Base-by-base conservation (phyloP, 1,140 invertebrate genomes). In the Hylaeus volcanicus region DNA sequence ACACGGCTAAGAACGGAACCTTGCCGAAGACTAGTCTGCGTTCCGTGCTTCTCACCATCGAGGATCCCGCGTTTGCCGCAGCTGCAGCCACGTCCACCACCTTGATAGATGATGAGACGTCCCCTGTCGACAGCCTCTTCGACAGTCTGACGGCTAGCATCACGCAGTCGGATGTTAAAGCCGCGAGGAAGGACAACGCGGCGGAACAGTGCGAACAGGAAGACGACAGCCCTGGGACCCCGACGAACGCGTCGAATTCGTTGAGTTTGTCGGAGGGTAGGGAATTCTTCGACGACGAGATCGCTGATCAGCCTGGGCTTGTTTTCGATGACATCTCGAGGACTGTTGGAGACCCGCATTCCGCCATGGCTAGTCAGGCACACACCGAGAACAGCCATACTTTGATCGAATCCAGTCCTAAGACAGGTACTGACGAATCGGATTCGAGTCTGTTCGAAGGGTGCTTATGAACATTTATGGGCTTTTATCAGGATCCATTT, bases 201-300 rank as follows among this genome's bases (percentile, higher is more conserved):
- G 91, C 93, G 65, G 94, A 94, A 15, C 89, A 89, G 39, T 84
- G 84, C 0, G 93, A 90, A 1, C 94, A 94, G 74, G 87, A 94
- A 68, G 88, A 93, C 73, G 94, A 95, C 56, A 95, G 95, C 56
- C 96, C 96, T 0, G 96, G 95, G 9, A 96, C 96, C 0, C 96
- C 96, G 2, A 97, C 96, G 1, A 96, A 97, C 79, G 96, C 95
- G 1, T 96, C 96, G 0, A 96, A 96, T 79, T 97, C 96, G 0
- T 90, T 97, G 1, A 96, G 96, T 6, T 91, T 96, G 15, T 96
- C 96, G 0, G 95, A 96, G 74, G 95, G 95, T 5, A 95, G 96
- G 79, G 95, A 95, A 65, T 95, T 97, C 61, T 97, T 97, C 81
- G 97, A 98, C 88, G 97, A 98, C 87, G 97, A 98, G 92, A 98